Conservation (phyloP, 2,888 invertebrate genomes). For the Plagiodera versicolora region DNA sequence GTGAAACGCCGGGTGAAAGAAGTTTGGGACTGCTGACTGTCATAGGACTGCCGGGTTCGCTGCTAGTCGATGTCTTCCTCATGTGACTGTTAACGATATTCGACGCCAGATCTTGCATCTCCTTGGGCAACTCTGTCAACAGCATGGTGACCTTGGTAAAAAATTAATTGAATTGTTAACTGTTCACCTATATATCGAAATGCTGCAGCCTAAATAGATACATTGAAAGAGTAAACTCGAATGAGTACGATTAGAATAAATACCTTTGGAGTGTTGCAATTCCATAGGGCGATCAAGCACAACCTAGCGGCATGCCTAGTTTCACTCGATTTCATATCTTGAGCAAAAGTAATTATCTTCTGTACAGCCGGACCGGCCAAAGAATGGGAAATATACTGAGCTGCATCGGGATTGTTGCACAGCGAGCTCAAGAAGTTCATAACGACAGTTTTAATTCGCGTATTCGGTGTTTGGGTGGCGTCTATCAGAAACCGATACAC, state of each 20-base stretch:
- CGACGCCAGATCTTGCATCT: conserved; percentile 73
- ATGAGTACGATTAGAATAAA: conserved; percentile 57
- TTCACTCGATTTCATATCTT: conserved; percentile 69
- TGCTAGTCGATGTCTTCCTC: conserved; percentile 64
- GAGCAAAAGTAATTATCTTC: conserved; percentile 72
- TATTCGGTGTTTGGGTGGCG: conserved; percentile 89
- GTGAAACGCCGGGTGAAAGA: conserved; percentile 48
- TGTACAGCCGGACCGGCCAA: conserved; percentile 68
- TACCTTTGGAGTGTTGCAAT: conserved; percentile 81
- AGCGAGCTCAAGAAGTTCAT: conserved; percentile 68
- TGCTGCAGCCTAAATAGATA: not conserved
- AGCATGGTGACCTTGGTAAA: conserved; percentile 67
- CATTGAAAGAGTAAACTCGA: no score
- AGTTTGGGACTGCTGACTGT: conserved; percentile 43
- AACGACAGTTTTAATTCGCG: conserved; percentile 76
- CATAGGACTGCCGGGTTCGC: conserved; percentile 56
- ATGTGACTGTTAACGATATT: conserved; percentile 74
- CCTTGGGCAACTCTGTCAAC: conserved; percentile 70
- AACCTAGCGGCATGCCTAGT: conserved; percentile 63
- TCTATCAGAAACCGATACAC: conserved; percentile 84
- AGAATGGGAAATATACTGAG: conserved; percentile 52
- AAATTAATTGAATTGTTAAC: conserved; percentile 43
- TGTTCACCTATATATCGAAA: no score
- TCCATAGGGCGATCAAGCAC: conserved; percentile 83
- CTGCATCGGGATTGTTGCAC: conserved; percentile 65